phyloP scores from a whole-genome alignment of 2,797 vertebrate genomes.

The Sibirionetta formosa region DNA sequence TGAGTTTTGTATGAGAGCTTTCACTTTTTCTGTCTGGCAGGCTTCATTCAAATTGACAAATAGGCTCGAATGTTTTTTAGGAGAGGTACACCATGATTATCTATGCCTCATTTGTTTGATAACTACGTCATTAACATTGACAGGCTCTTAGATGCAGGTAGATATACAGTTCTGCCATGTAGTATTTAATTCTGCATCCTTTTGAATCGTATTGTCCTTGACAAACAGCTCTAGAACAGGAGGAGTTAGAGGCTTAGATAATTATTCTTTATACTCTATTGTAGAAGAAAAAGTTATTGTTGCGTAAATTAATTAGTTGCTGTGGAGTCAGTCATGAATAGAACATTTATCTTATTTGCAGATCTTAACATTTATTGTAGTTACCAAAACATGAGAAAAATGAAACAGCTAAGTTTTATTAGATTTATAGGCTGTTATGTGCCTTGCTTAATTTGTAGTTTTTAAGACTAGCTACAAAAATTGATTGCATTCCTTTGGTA shows the following conservation, averaged over 20 bases:
- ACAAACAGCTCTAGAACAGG: conserved; percentile 1
- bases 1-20: not conserved
- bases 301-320: conserved; percentile 5
- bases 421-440: not conserved
- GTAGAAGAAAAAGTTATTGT: not conserved
- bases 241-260: not conserved
- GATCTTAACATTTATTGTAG: not conserved
- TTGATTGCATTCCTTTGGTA: not conserved
- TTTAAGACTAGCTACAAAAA: conserved; percentile 10
- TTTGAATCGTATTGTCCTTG: not conserved
- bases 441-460: not conserved
- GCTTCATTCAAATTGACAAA: rapidly evolving
- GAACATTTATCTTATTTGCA: not conserved
- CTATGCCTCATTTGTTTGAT: not conserved
- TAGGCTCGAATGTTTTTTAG: not conserved
- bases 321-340: not conserved
- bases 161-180: not conserved
- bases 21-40: not conserved
- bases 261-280: not conserved
- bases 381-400: not conserved
- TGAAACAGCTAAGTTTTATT: not conserved
- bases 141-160: not conserved
- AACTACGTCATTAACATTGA: not conserved
- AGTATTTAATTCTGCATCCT: not conserved
- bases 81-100: not conserved